A percentile compares a stretch with the other conserved stretches of the same genome.
phyloP scores from a whole-genome alignment of 2,888 invertebrate genomes.

The Drosophila tanythrix region DNA sequence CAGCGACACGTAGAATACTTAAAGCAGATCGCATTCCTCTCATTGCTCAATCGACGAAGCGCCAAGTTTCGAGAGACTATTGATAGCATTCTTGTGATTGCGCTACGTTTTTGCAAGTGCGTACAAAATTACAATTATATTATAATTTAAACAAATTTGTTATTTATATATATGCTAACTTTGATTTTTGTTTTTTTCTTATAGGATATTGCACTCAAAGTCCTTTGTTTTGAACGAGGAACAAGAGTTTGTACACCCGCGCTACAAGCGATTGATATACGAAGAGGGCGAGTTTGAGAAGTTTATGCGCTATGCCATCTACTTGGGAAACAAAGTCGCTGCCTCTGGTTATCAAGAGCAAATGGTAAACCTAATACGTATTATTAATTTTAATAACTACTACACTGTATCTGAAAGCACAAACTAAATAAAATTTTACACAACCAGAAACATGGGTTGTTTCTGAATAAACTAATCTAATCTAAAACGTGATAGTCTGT shows the following conservation, averaged over 20 bases:
- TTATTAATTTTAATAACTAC: slow-evolving; percentile 84
- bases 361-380: slow-evolving; percentile 83
- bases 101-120: slow-evolving; percentile 86
- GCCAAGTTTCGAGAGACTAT: slow-evolving; percentile 89
- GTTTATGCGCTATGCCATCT: slow-evolving; percentile 83
- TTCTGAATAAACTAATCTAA: neutral
- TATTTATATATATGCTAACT: neutral
- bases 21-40: slow-evolving; percentile 90
- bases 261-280: slow-evolving; percentile 80
- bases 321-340: slow-evolving; percentile 84
- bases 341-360: slow-evolving; percentile 84
- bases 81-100: slow-evolving; percentile 90
- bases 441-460: neutral
- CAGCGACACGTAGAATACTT: slow-evolving; percentile 90
- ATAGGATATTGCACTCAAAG: slow-evolving; percentile 81
- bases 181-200: neutral
- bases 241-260: slow-evolving; percentile 80
- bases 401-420: slow-evolving; percentile 65
- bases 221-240: slow-evolving; percentile 72
- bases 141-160: neutral
- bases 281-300: slow-evolving; percentile 84
- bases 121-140: slow-evolving; percentile 16
- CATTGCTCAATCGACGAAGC: slow-evolving; percentile 90
- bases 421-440: slow-evolving; percentile 11
- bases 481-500: neutral